Conservation (phyloP, 1,140 invertebrate species). For the Drosophila ambigua region DNA sequence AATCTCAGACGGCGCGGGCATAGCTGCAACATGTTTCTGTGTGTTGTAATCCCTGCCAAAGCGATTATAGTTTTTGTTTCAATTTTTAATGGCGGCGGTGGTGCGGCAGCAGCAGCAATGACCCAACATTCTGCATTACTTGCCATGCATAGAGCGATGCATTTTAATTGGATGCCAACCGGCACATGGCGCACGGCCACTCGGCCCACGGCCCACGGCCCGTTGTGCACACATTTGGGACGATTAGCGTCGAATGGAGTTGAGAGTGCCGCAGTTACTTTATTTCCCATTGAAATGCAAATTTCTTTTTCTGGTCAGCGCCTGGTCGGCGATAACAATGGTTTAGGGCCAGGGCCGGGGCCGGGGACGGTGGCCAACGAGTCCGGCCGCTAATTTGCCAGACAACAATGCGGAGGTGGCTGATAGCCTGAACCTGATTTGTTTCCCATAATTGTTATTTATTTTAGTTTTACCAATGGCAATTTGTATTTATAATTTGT, state of each 20-base stretch:
- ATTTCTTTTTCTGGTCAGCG: conserved; percentile 35
- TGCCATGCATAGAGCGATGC: conserved; percentile 51
- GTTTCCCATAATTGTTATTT: conserved; percentile 65
- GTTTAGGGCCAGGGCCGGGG: conserved; percentile 5
- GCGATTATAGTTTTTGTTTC: conserved; percentile 69
- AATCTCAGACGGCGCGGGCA: not conserved
- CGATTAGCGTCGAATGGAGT: conserved; percentile 62
- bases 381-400: conserved; percentile 33
- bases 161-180: conserved; percentile 70
- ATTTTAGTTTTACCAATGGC: conserved; percentile 47
- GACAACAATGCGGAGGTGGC: conserved; percentile 30
- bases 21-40: conserved; percentile 40
- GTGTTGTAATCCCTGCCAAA: conserved; percentile 63
- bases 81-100: conserved; percentile 45
- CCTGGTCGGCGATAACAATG: conserved; percentile 45
- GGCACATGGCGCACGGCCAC: conserved; percentile 4
- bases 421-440: conserved; percentile 42
- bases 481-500: conserved; percentile 59
- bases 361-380: not conserved
- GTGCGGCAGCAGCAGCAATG: not conserved
- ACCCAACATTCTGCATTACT: conserved; percentile 36
- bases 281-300: conserved; percentile 67
- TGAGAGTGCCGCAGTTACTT: conserved; percentile 52
- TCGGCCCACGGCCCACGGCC: not conserved
- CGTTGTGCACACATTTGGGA: conserved; percentile 29